Percentiles rank a stretch among this genome's conserved stretches.
Conservation (phyloP, 2,797 vertebrate genomes). For the Falco rusticolus region DNA sequence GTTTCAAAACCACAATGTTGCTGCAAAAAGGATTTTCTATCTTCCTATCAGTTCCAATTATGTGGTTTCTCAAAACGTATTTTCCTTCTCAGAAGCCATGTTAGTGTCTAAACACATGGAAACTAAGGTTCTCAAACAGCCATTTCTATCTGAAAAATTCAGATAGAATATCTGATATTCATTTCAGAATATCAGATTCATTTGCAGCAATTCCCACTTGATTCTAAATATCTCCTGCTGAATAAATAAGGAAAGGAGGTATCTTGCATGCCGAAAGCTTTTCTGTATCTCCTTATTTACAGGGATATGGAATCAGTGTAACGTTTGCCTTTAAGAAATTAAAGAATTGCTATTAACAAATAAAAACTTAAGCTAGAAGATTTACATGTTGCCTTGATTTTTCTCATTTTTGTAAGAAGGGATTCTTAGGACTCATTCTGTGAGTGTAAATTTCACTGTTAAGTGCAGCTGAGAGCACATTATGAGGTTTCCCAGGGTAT, state of each 20-base stretch:
- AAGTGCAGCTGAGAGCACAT: conserved; percentile 9
- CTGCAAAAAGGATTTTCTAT: neutral
- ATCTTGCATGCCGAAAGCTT: neutral
- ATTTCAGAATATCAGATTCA: neutral
- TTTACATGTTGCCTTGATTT: neutral
- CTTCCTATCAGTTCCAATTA: neutral
- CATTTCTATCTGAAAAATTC: neutral
- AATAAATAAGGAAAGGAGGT: neutral
- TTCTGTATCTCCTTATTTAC: neutral
- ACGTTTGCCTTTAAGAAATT: neutral
- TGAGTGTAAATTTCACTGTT: conserved; percentile 15
- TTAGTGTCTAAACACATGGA: neutral
- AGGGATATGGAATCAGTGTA: neutral
- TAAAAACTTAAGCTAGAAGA: neutral
- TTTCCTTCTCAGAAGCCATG: neutral
- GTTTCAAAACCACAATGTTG: neutral
- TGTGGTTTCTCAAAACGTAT: neutral
- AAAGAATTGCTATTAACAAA: neutral
- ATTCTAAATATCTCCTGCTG: neutral
- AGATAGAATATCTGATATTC: neutral
- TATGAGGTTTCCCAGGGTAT: conserved; percentile 2
- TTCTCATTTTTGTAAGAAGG: neutral
- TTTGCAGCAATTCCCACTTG: neutral
- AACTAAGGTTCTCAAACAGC: neutral
- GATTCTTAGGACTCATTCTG: neutral